Evolutionary conservation across 2,888 invertebrate genomes (phyloP).

Genomic region (Mystacides longicornis): DNA sequence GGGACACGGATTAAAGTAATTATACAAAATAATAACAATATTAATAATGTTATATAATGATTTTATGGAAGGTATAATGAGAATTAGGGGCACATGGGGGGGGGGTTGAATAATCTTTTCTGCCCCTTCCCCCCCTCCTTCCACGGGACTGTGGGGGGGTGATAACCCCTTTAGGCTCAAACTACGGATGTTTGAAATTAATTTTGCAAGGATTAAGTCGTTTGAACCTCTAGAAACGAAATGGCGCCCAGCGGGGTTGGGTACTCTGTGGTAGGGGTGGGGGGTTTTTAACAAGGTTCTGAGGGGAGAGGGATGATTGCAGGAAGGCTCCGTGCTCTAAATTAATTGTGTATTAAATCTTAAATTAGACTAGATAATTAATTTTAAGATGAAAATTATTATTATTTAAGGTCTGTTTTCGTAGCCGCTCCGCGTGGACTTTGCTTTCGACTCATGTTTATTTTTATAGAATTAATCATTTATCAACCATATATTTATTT

Average conservation of each 20-base stretch:
- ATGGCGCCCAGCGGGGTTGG: background rate
- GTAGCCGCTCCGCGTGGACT: too few species aligned
- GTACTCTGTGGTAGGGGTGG: background rate
- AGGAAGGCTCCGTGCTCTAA: slow-evolving; percentile 19
- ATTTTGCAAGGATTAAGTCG: slow-evolving; percentile 25
- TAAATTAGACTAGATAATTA: slow-evolving; percentile 26
- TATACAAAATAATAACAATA: slow-evolving; percentile 2
- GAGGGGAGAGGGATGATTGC: slow-evolving; percentile 9
- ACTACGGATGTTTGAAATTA: slow-evolving; percentile 21
- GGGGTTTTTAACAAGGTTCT: background rate
- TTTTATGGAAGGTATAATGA: slow-evolving; percentile 1
- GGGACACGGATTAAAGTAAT: slow-evolving; percentile 1
- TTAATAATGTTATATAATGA: background rate
- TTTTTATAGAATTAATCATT: too few species aligned
- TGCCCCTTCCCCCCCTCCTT: background rate
- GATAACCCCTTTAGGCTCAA: slow-evolving; percentile 7
- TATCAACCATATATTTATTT: too few species aligned
- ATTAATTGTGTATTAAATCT: slow-evolving; percentile 27
- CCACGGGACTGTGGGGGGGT: too few species aligned
- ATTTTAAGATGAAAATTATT: slow-evolving; percentile 24
- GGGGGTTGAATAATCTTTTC: too few species aligned
- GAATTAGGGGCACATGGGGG: too few species aligned
- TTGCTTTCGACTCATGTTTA: too few species aligned
- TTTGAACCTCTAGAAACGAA: slow-evolving; percentile 15
- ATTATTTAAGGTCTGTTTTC: too few species aligned